These are phyloP conservation scores for Epizoanthus scotinus DNA, from an alignment of 92 coral and sea anemone species.

Conservation along the genomic window DNA sequence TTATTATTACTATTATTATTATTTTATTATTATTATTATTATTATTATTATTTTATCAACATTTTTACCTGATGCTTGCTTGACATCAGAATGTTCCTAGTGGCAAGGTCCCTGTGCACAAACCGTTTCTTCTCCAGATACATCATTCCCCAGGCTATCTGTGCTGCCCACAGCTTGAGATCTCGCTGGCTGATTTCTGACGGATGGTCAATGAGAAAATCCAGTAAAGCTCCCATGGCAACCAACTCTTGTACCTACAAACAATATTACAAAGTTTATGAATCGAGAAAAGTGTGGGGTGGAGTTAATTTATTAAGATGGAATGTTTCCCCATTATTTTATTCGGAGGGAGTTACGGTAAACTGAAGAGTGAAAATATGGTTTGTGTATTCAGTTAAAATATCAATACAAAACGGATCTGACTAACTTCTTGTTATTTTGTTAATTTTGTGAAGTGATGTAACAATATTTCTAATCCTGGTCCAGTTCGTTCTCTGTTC, in stretches of 20 bases:
- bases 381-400: too few species aligned
- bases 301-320: too few species aligned
- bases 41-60: slow-evolving; percentile 2
- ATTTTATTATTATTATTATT: too few species aligned
- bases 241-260: slow-evolving; percentile 94
- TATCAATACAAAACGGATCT: too few species aligned
- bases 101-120: slow-evolving; percentile 97
- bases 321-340: too few species aligned
- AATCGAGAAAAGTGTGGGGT: neutral
- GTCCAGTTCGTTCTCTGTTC: too few species aligned
- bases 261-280: neutral
- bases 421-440: too few species aligned
- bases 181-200: slow-evolving; percentile 81
- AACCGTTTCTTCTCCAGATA: slow-evolving; percentile 97
- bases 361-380: too few species aligned
- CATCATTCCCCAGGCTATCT: slow-evolving; percentile 99
- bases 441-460: too few species aligned
- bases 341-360: too few species aligned
- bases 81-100: slow-evolving; percentile 94
- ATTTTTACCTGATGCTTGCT: slow-evolving; percentile 81
- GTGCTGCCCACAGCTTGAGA: slow-evolving; percentile 97
- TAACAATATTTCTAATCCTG: neutral
- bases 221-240: slow-evolving; percentile 94
- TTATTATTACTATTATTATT: too few species aligned
- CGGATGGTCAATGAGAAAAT: slow-evolving; percentile 78